A percentile compares a stretch with the other conserved stretches of the same genome.
Evolutionary conservation across 2,797 vertebrate genomes (phyloP).

Genomic region (Thalassophryne amazonica): DNA sequence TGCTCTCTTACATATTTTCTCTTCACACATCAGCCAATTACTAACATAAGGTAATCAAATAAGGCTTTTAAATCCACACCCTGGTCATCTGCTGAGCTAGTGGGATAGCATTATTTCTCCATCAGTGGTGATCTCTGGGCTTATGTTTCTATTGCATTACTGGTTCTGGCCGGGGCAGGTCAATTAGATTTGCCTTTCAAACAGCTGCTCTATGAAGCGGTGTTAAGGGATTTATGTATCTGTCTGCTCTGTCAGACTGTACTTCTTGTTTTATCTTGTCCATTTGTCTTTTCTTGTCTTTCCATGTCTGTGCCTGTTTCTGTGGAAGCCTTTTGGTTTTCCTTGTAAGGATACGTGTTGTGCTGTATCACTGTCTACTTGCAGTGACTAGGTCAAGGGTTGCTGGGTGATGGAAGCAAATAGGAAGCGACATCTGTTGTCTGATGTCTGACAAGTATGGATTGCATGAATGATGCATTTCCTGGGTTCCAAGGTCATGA

Average conservation of each 20-base stretch:
- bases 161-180: constrained; percentile 30
- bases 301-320: neutral
- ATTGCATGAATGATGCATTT: constrained; percentile 70
- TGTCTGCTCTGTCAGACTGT: neutral
- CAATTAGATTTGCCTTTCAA: constrained; percentile 68
- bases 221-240: constrained; percentile 2
- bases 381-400: constrained; percentile 36
- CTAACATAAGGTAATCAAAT: constrained; percentile 69
- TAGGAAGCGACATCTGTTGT: constrained; percentile 78
- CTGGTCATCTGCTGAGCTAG: constrained; percentile 64
- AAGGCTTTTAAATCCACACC: constrained; percentile 58
- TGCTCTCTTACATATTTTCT: constrained; percentile 27
- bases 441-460: constrained; percentile 62
- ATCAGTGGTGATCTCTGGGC: constrained; percentile 54
- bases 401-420: constrained; percentile 30
- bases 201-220: constrained; percentile 60
- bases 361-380: neutral
- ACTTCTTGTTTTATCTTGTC: neutral
- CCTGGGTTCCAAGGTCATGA: constrained; percentile 63
- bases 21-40: constrained; percentile 72
- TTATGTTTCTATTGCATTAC: constrained; percentile 71
- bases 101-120: constrained; percentile 59
- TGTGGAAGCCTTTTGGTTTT: neutral
- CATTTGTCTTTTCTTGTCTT: neutral
- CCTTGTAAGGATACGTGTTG: neutral